A percentile compares a stretch with the other conserved stretches of the same genome.
Conservation (phyloP, 2,113 vertebrate species). For the Mesocricetus auratus region DNA sequence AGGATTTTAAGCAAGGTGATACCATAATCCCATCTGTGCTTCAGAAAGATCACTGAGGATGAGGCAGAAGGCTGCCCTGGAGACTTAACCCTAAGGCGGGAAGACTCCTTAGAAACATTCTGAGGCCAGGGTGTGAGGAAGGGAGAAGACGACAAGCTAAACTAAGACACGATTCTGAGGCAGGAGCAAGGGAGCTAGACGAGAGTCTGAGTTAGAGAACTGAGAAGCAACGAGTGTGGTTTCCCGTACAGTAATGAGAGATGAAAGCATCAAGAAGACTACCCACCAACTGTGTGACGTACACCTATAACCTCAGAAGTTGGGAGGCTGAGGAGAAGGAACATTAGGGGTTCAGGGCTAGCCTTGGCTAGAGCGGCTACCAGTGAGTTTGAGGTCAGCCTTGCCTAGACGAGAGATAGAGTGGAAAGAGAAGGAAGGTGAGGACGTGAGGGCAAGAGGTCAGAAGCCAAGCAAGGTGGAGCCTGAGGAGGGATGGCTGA, state of each 20-base stretch:
- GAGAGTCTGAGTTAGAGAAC: constrained; percentile 5
- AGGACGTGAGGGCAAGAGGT: not conserved
- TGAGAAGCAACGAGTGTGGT: not conserved
- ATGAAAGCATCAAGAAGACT: not conserved
- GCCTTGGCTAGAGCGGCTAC: not conserved
- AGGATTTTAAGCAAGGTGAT: not conserved
- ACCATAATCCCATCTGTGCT: not conserved
- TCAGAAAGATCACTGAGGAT: not conserved
- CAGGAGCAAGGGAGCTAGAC: not conserved
- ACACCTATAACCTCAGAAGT: not conserved
- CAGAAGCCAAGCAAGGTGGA: not conserved
- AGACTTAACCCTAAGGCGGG: not conserved
- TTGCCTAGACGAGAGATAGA: not conserved
- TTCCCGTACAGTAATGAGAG: not conserved
- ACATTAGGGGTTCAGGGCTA: not conserved
- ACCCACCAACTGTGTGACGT: not conserved
- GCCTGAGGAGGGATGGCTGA: not conserved
- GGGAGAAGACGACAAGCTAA: not conserved
- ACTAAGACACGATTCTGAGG: not conserved
- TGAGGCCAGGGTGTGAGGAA: not conserved
- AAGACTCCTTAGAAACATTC: not conserved
- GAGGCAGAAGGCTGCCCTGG: not conserved
- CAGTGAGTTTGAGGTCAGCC: not conserved
- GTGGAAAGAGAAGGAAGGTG: no score
- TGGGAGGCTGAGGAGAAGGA: not conserved